Evolutionary conservation across 2,113 vertebrate genomes (phyloP).

Genomic region (Oncorhynchus kisutch): DNA sequence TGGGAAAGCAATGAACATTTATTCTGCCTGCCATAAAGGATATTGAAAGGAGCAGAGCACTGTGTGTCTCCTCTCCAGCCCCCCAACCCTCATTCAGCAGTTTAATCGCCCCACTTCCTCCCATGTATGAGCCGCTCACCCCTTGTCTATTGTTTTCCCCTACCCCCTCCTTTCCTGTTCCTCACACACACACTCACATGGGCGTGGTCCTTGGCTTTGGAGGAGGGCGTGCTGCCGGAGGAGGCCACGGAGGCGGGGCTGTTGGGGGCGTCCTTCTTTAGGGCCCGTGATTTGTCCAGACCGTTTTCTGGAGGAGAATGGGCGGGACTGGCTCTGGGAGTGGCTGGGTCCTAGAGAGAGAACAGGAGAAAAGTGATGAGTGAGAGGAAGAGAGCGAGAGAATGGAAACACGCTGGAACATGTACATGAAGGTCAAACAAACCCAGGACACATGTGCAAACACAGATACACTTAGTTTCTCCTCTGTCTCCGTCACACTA

Average conservation of each 20-base stretch:
- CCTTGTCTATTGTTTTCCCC: conserved; percentile 24
- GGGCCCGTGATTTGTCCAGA: conserved; percentile 85
- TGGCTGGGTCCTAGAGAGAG: conserved; percentile 83
- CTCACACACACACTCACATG: conserved; percentile 73
- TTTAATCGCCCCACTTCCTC: conserved; percentile 48
- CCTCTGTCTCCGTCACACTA: not conserved
- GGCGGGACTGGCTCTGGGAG: conserved; percentile 88
- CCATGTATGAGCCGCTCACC: conserved; percentile 33
- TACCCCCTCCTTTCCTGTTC: conserved; percentile 31
- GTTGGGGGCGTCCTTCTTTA: conserved; percentile 92
- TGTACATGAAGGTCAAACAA: conserved; percentile 71
- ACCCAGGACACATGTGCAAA: conserved; percentile 66
- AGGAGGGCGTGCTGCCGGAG: conserved; percentile 95
- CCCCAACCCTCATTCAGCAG: conserved; percentile 32
- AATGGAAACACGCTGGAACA: conserved; percentile 59
- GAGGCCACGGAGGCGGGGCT: conserved; percentile 94
- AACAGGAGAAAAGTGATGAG: conserved; percentile 1
- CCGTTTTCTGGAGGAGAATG: conserved; percentile 94
- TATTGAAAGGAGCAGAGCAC: conserved; percentile 67
- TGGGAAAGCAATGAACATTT: conserved; percentile 62
- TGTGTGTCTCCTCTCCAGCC: conserved; percentile 41
- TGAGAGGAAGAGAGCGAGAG: conserved; percentile 33
- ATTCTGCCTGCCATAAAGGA: conserved; percentile 68
- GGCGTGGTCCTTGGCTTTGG: conserved; percentile 94
- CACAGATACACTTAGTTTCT: conserved; percentile 48